These are phyloP conservation scores for Ceriagrion tenellum DNA, from an alignment of 2,888 invertebrate genomes.

Conservation along the genomic window DNA sequence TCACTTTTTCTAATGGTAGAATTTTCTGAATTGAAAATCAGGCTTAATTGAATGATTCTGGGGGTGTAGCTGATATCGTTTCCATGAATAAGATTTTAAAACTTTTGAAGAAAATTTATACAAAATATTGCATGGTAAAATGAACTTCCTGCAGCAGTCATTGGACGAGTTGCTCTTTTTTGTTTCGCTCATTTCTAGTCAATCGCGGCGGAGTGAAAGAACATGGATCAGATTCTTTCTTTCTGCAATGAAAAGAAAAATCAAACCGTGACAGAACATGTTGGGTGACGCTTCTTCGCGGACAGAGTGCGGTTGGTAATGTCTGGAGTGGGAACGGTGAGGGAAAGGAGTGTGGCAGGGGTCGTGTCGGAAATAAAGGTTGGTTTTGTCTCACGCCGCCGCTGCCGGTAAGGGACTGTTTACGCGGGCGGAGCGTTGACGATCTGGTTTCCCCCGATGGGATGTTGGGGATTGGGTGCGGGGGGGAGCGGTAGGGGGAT, in stretches of 20 bases:
- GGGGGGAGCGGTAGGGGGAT: not conserved
- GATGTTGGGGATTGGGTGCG: not conserved
- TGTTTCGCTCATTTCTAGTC: too few species aligned
- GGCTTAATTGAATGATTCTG: too few species aligned
- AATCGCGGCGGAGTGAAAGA: not conserved
- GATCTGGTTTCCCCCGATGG: not conserved
- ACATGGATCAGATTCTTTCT: not conserved
- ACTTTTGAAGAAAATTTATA: too few species aligned
- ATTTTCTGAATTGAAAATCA: too few species aligned
- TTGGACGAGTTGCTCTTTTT: too few species aligned
- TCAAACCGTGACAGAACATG: not conserved
- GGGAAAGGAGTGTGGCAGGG: not conserved
- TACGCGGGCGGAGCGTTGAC: not conserved
- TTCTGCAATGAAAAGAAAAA: not conserved
- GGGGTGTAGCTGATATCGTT: too few species aligned
- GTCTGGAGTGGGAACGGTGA: not conserved
- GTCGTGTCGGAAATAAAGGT: not conserved
- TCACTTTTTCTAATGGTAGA: too few species aligned
- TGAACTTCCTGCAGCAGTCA: too few species aligned
- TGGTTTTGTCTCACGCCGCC: not conserved
- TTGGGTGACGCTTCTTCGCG: not conserved
- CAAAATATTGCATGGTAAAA: too few species aligned
- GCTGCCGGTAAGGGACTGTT: not conserved
- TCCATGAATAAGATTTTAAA: too few species aligned
- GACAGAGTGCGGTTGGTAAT: not conserved